Base-by-base conservation (phyloP, 2,113 vertebrate species). In the Delphinus delphis region DNA sequence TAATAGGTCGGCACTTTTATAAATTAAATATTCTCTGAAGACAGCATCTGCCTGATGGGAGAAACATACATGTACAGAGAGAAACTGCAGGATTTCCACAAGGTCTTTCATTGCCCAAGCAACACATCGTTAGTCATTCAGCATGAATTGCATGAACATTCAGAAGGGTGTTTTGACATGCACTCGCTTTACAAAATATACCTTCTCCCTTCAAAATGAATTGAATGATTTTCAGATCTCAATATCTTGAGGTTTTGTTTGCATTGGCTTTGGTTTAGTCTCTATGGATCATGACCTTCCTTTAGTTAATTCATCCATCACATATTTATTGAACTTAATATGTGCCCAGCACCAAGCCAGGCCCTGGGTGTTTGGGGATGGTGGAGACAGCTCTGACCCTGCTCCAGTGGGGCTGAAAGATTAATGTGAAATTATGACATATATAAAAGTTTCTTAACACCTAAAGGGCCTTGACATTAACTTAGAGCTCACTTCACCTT, bases 1-100 rank as follows among this genome's bases (percentile, higher is more conserved):
- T 65, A 80, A 94, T 53, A 92, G 85, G 70, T 74, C 92, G 58
- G 33, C 68, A n/a, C 23, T 70, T 93, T 74, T 81, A 77, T 92
- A 94, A 82, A 92, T 95, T 79, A 92, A 96, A 67, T 91, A 73
- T 83, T 79, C 88, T 47, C 55, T 25, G 8, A 88, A 73, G 55
- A 36, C 25, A 63, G 41, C 5, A 33, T 41, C 70, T 53, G 33
- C 28, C 3, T n/a, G 47, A 33, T 50, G 25, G 25, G 53, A 70
- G 63, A 87, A 73, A 47, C n/a, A 26, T 9, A 47, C 1, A 3
- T 26, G 41, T 9, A 7, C 13, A 5, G 1, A 80, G 15, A 93
- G 63, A 71, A 41, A 38, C 31, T 14, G 1, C 53, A 17, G 26
- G 15, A 41, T 74, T 17, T 21, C 8, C 15, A 10, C 20, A 3